Evolutionary conservation across 2,888 invertebrate genomes (phyloP).

Genomic region (Pardosa pseudoannulata): DNA sequence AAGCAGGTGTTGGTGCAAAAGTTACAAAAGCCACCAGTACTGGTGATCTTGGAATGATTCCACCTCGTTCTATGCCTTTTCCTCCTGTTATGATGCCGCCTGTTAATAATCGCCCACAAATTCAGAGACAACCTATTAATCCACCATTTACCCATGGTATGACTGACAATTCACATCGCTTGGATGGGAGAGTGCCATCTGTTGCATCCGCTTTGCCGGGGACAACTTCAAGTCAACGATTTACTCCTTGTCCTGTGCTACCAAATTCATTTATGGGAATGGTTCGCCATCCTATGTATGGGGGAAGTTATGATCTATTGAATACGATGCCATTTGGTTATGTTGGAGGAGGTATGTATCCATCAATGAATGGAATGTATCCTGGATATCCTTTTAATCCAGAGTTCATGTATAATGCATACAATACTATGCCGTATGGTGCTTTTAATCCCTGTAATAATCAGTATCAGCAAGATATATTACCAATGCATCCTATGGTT

Average conservation of each 20-base stretch:
- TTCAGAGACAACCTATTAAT: constrained; percentile 28
- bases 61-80: not conserved
- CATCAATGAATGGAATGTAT: constrained; percentile 35
- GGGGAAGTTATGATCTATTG: constrained; percentile 38
- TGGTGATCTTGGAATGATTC: constrained; percentile 63
- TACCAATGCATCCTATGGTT: constrained; percentile 52
- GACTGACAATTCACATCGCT: constrained; percentile 70
- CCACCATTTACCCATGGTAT: constrained; percentile 74
- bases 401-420: constrained; percentile 19
- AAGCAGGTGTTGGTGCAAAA: constrained; percentile 7
- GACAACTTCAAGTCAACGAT: constrained; percentile 23
- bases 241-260: constrained; percentile 14
- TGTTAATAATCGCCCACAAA: not conserved
- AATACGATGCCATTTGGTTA: constrained; percentile 35
- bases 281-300: constrained; percentile 27
- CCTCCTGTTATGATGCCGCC: constrained; percentile 8
- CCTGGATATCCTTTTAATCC: constrained; percentile 22
- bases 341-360: constrained; percentile 36
- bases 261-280: constrained; percentile 33
- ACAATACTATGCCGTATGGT: constrained; percentile 23
- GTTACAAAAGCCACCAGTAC: constrained; percentile 73
- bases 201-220: not conserved
- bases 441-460: constrained; percentile 14
- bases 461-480: constrained; percentile 34
- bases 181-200: constrained; percentile 13